Conservation (phyloP, 2,888 invertebrate species). For the Odontothrips loti region DNA sequence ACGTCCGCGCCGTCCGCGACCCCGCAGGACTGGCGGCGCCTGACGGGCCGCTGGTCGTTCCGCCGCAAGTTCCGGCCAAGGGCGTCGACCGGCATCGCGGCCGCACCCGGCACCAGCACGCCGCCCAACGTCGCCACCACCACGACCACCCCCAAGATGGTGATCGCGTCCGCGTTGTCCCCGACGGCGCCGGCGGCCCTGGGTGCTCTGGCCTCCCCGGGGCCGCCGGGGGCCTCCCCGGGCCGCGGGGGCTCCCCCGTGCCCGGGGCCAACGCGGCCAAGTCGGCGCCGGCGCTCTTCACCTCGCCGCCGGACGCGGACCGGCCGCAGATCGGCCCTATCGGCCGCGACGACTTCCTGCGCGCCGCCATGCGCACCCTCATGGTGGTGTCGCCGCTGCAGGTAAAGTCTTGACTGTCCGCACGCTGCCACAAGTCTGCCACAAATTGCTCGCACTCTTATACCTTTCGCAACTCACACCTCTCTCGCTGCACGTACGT, state of each 20-base stretch:
- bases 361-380: constrained; percentile 71
- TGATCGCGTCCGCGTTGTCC: not conserved
- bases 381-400: constrained; percentile 63
- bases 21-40: constrained; percentile 17
- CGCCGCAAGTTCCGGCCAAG: constrained; percentile 15
- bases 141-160: not conserved
- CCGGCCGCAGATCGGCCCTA: not conserved
- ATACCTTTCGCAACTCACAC: too few species aligned
- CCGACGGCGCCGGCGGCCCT: not conserved
- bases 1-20: not conserved
- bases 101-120: not conserved
- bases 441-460: too few species aligned
- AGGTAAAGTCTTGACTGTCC: not conserved
- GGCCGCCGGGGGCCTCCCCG: not conserved
- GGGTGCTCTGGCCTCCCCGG: not conserved
- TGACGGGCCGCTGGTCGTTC: constrained; percentile 13
- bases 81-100: not conserved
- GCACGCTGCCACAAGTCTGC: not conserved
- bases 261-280: not conserved
- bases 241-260: not conserved
- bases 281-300: constrained; percentile 10
- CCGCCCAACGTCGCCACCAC: not conserved
- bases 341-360: constrained; percentile 61
- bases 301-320: constrained; percentile 16
- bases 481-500: too few species aligned